phyloP scores from a whole-genome alignment of 92 coral and sea anemone genomes.

The Palythoa grandiflora region DNA sequence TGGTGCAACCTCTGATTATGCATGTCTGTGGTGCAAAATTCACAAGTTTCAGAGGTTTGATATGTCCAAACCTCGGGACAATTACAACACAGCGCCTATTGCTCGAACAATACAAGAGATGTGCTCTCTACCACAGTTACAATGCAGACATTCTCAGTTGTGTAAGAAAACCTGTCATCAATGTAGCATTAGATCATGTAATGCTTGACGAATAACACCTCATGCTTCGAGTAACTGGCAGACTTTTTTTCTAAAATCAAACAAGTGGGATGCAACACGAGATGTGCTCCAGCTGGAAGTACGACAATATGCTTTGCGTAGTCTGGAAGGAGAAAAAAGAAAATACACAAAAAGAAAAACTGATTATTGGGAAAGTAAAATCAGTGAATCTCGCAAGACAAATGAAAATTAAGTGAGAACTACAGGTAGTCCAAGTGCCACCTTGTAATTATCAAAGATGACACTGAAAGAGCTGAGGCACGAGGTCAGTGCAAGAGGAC shows the following conservation, averaged over 20 bases:
- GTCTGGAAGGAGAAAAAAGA: background rate
- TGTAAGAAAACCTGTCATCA: conserved; percentile 54
- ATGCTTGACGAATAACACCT: conserved; percentile 78
- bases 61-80: conserved; percentile 42
- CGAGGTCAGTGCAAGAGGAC: conserved; percentile 16
- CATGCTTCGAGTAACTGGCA: conserved; percentile 71
- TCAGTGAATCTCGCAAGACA: conserved; percentile 3
- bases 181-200: conserved; percentile 50
- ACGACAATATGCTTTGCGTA: conserved; percentile 3
- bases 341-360: conserved; percentile 9
- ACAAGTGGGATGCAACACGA: conserved; percentile 44
- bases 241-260: conserved; percentile 61
- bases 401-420: background rate
- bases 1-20: conserved; percentile 49
- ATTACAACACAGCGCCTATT: conserved; percentile 42
- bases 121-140: background rate
- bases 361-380: background rate
- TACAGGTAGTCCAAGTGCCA: background rate
- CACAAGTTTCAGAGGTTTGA: conserved; percentile 55
- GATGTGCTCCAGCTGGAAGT: conserved; percentile 6
- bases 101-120: conserved; percentile 36
- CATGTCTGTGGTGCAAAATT: conserved; percentile 58
- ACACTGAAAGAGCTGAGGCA: conserved; percentile 11
- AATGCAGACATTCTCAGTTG: conserved; percentile 46
- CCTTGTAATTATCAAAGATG: background rate